phyloP scores from a whole-genome alignment of 2,888 invertebrate genomes.

The Laothoe populi region DNA sequence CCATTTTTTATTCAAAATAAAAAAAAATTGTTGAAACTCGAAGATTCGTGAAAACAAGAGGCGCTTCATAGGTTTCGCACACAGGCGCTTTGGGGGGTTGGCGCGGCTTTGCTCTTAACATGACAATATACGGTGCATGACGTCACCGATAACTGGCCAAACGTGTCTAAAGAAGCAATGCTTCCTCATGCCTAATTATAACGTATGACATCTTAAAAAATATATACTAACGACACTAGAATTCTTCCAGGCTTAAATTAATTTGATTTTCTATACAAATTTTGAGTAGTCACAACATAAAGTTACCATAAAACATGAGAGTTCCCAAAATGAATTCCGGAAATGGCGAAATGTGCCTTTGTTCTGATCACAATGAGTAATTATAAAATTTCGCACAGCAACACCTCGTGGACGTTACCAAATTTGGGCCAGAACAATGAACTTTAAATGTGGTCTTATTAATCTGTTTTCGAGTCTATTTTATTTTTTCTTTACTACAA shows the following conservation, averaged over 20 bases:
- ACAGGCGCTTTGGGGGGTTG: no score
- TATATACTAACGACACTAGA: no score
- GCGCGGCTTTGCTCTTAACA: no score
- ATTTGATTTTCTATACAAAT: no score
- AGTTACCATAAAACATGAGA: background rate
- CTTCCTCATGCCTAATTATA: no score
- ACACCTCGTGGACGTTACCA: background rate
- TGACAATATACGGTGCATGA: background rate
- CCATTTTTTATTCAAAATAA: no score
- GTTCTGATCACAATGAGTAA: conserved; percentile 4
- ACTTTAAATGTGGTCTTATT: background rate
- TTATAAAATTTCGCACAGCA: background rate
- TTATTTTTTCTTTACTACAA: background rate
- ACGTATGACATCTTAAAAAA: no score
- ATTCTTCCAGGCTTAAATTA: no score
- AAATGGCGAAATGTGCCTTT: conserved; percentile 7
- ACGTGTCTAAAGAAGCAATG: conserved; percentile 1
- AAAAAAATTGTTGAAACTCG: no score
- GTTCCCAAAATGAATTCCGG: background rate
- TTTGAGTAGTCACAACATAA: no score
- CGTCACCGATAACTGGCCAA: background rate
- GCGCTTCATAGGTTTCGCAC: no score
- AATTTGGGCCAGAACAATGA: background rate
- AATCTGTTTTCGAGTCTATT: background rate
- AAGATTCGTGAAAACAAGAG: no score